Base-by-base conservation (phyloP, 2,888 invertebrate genomes). In the Galeruca laticollis region DNA sequence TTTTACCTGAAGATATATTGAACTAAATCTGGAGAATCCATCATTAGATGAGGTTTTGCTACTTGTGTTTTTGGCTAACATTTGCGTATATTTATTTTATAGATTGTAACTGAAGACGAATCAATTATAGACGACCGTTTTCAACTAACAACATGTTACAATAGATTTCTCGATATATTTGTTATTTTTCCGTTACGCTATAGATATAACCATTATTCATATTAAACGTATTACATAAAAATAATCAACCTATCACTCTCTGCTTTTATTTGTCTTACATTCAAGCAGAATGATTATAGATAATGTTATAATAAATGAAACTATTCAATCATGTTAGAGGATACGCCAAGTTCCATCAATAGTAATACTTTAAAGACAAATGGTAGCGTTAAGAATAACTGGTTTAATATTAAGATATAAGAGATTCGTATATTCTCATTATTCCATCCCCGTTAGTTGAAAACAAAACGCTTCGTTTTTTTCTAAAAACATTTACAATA, bases 301-400 rank as follows among this genome's bases (percentile, higher is more conserved):
- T 56, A 56, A 56, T 31, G 15, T 33, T 31, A 56, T 56, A 56
- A 56, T 33, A 56, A 56, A 56, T 56, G 26, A 56, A 33, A 56
- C 56, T 15, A 15, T 56, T 56, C 56, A 56, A 56, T 56, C 56
- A 56, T 56, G 56, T 33, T 56, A 31, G 33, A 31, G 8, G 56
- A 56, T 56, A 33, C 33, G 33, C 26, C 56, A 56, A 21, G 33
- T 33, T 15, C 6, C 33, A 31, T 56, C 56, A 15, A 18, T 33
- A 56, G 56, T 26, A n/a, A 18, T 26, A n/a, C 13, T 15, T 31
- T 31, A 31, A 56, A 56, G 56, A 31, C 26, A 33, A 33, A 56
- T 56, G 33, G 18, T 56, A 26, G 56, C 33, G 33, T 56, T 56
- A 56, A 31, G 56, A 56, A 56, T 31, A 56, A 56, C 56, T 56